Conservation (phyloP, 2,113 vertebrate species). For the Anolis carolinensis region DNA sequence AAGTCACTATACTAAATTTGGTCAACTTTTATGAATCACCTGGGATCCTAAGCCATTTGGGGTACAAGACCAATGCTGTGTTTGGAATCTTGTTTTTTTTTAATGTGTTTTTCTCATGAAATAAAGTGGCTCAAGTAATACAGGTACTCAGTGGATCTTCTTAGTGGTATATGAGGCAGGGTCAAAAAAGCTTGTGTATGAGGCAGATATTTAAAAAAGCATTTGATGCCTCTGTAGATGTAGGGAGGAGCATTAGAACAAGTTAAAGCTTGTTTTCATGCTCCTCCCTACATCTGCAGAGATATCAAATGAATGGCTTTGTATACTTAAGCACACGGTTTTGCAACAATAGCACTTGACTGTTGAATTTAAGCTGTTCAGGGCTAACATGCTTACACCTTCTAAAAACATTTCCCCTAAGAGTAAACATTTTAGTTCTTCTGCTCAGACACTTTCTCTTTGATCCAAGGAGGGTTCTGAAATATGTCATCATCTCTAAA, state of each 20-base stretch:
- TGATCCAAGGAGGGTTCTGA: neutral
- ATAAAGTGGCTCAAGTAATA: neutral
- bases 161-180: too few species aligned
- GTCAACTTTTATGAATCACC: neutral
- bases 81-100: neutral
- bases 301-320: neutral
- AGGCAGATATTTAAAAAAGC: too few species aligned
- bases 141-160: too few species aligned
- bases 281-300: neutral
- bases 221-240: too few species aligned
- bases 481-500: neutral
- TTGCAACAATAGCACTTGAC: neutral
- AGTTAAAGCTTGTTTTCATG: neutral
- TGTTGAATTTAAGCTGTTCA: neutral
- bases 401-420: conserved; percentile 4
- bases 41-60: too few species aligned
- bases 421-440: neutral
- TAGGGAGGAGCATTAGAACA: too few species aligned
- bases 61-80: neutral
- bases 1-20: neutral
- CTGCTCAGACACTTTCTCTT: neutral
- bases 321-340: neutral
- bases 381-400: neutral
- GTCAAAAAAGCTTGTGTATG: neutral
- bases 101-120: neutral